phyloP scores from a whole-genome alignment of 2,888 invertebrate species.

The Oligia latruncula region DNA sequence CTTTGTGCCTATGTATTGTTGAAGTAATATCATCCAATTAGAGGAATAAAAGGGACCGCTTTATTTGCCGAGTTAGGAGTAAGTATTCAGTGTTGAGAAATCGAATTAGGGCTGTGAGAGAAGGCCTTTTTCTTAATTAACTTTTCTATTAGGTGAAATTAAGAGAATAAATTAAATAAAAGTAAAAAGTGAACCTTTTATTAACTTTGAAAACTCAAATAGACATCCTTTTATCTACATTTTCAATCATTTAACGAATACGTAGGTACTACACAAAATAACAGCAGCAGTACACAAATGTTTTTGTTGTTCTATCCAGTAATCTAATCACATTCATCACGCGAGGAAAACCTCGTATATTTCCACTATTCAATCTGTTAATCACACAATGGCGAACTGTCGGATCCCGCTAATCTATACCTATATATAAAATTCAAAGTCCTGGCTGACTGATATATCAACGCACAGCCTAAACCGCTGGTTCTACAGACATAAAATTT shows the following conservation, averaged over 20 bases:
- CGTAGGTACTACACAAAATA: too few relatives aligned
- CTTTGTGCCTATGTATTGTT: neutral
- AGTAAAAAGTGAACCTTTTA: neutral
- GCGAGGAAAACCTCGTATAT: neutral
- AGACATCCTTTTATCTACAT: neutral
- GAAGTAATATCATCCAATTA: neutral
- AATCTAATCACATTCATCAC: neutral
- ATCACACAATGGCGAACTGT: neutral
- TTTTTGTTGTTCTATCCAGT: neutral
- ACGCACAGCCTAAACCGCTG: too few relatives aligned
- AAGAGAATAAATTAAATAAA: neutral
- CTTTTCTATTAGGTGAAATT: neutral
- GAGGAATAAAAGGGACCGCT: neutral
- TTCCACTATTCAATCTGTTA: neutral
- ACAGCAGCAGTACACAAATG: neutral
- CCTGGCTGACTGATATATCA: too few relatives aligned
- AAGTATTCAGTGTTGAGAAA: neutral
- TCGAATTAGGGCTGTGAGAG: neutral
- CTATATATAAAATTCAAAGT: too few relatives aligned
- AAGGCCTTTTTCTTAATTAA: neutral
- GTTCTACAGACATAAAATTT: too few relatives aligned
- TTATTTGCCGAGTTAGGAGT: neutral
- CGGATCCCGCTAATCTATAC: too few relatives aligned
- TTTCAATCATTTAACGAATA: neutral
- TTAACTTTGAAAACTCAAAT: neutral